Evolutionary conservation across 35 echinoderm and acorn worm species (phyloP).

Genomic region (Holothuria glaberrima): DNA sequence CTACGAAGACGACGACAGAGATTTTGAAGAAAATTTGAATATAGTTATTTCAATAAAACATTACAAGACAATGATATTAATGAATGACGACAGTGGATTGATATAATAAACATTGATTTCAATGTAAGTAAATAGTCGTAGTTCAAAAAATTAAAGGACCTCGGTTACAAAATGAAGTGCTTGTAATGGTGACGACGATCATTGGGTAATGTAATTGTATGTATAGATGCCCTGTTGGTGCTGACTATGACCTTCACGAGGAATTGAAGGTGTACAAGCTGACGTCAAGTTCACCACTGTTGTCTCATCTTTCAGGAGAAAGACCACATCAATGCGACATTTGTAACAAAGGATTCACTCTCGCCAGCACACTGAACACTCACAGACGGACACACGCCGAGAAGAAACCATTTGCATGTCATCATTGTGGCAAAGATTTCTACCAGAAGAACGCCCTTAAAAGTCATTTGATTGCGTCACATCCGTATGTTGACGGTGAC

Average conservation of each 20-base stretch:
- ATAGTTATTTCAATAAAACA: background rate
- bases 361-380: slow-evolving; percentile 97
- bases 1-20: too few species aligned
- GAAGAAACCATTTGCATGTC: slow-evolving; percentile 84
- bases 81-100: background rate
- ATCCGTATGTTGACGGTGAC: slow-evolving; percentile 80
- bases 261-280: too few species aligned
- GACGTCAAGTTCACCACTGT: background rate
- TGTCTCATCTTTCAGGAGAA: slow-evolving; percentile 68
- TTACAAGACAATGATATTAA: background rate
- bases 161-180: background rate
- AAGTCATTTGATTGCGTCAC: slow-evolving; percentile 83
- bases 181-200: background rate
- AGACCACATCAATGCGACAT: slow-evolving; percentile 90
- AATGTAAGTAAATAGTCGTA: too few species aligned
- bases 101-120: too few species aligned
- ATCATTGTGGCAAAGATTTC: slow-evolving; percentile 84
- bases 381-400: slow-evolving; percentile 89
- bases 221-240: too few species aligned
- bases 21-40: too few species aligned
- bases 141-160: too few species aligned
- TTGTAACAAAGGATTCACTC: slow-evolving; percentile 93
- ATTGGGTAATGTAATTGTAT: too few species aligned
- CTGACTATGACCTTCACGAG: too few species aligned
- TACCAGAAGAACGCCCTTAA: slow-evolving; percentile 82